Evolutionary conservation across 1,140 invertebrate species (phyloP).

Genomic region (Vanessa tameamea): DNA sequence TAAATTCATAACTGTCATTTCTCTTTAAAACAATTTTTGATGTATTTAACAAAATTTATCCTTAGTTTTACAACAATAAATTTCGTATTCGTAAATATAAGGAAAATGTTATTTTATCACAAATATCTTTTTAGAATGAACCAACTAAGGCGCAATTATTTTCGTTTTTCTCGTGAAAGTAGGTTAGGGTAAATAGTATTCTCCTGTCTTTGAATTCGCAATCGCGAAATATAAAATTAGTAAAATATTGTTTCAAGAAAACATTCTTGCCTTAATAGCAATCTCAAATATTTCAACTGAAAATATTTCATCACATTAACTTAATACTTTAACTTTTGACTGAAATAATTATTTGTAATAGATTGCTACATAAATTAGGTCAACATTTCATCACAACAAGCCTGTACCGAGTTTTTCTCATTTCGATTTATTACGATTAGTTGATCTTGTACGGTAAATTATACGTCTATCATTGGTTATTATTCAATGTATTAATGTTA

Average conservation of each 20-base stretch:
- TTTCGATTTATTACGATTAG: not conserved
- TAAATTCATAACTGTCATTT: not conserved
- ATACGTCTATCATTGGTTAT: too few species aligned
- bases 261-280: not conserved
- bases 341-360: conserved; percentile 17
- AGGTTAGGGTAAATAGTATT: too few species aligned
- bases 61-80: too few species aligned
- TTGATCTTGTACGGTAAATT: too few species aligned
- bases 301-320: conserved; percentile 28
- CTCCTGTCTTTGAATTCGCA: too few species aligned
- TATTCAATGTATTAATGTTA: too few species aligned
- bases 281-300: not conserved
- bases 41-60: too few species aligned
- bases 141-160: too few species aligned
- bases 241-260: not conserved
- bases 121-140: too few species aligned
- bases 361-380: conserved; percentile 6
- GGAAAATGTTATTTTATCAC: too few species aligned
- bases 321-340: conserved; percentile 19
- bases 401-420: not conserved
- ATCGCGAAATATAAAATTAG: not conserved
- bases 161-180: too few species aligned
- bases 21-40: not conserved
- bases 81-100: too few species aligned
- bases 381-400: not conserved